A percentile compares a stretch with the other conserved stretches of the same genome.
These are phyloP conservation scores for Trachurus trachurus DNA, from an alignment of 2,797 vertebrate species.

Conservation along the genomic window DNA sequence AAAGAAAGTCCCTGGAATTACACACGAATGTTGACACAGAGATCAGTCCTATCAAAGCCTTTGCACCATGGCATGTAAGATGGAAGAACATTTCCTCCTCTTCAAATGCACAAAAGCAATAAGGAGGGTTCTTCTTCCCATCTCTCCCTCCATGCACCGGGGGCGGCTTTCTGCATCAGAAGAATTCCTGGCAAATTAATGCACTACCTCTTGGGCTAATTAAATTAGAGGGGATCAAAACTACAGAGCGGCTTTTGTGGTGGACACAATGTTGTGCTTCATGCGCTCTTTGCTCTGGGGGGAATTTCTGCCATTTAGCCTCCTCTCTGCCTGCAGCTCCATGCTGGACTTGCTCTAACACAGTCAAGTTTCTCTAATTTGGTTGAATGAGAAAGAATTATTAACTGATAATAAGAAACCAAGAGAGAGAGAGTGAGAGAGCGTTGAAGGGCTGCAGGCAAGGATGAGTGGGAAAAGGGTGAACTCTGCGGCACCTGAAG, in stretches of 20 bases:
- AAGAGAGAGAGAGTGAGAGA: slow-evolving; percentile 82
- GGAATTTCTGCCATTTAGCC: slow-evolving; percentile 98
- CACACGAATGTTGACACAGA: slow-evolving; percentile 57
- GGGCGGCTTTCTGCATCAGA: slow-evolving; percentile 98
- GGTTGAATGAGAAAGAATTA: slow-evolving; percentile 99
- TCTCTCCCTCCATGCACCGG: slow-evolving; percentile 88
- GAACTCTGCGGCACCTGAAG: slow-evolving; percentile 94
- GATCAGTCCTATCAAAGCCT: slow-evolving; percentile 62
- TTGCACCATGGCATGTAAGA: slow-evolving; percentile 44
- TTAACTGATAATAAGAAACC: slow-evolving; percentile 99
- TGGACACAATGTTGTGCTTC: slow-evolving; percentile 99
- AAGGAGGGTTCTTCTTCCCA: slow-evolving; percentile 88
- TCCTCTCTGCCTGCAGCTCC: slow-evolving; percentile 92
- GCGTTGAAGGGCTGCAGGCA: slow-evolving; percentile 82
- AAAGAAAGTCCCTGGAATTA: slow-evolving; percentile 52
- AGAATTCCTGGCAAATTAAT: slow-evolving; percentile 99
- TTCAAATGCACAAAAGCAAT: slow-evolving; percentile 87
- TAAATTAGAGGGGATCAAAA: slow-evolving; percentile 99
- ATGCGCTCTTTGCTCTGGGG: slow-evolving; percentile 93
- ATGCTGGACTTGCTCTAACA: slow-evolving; percentile 94
- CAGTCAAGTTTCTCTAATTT: slow-evolving; percentile 99
- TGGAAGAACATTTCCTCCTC: slow-evolving; percentile 82
- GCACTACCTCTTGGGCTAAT: slow-evolving; percentile 99
- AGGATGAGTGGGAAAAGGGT: slow-evolving; percentile 80
- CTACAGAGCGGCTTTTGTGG: slow-evolving; percentile 99